These are phyloP conservation scores for Petrocephalus schoutedeni DNA, from an alignment of 2,797 vertebrate genomes.

Conservation along the genomic window DNA sequence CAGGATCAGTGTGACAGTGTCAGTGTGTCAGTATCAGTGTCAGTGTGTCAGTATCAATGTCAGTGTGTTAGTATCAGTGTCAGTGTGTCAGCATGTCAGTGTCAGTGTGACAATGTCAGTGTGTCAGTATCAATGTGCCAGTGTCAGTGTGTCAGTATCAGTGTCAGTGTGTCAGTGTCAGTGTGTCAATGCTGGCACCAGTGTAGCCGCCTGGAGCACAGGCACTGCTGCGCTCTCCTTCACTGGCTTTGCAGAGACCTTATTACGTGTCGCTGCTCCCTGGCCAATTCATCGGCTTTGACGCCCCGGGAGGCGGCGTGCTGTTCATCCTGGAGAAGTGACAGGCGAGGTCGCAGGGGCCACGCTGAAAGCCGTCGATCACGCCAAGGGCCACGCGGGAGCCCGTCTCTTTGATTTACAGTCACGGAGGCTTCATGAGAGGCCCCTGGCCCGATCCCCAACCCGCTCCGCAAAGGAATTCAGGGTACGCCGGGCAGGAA, in stretches of 20 bases:
- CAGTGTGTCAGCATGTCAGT: no score
- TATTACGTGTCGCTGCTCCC: constrained; percentile 4
- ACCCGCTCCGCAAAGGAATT: background rate
- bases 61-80: no score
- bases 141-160: no score
- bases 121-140: no score
- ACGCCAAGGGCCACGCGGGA: background rate
- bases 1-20: no score
- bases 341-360: constrained; percentile 15
- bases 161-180: no score
- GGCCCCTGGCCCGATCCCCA: background rate
- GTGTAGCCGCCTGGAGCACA: background rate
- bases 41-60: no score
- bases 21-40: no score
- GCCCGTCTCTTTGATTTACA: constrained; percentile 18
- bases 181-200: background rate
- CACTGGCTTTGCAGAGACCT: constrained; percentile 2
- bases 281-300: background rate
- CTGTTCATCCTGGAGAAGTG: constrained; percentile 1
- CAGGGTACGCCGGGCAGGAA: background rate
- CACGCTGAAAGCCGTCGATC: background rate
- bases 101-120: no score
- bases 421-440: background rate
- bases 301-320: background rate
- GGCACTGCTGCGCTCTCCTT: background rate